Conservation (phyloP, 2,113 vertebrate species). For the Connochaetes taurinus region DNA sequence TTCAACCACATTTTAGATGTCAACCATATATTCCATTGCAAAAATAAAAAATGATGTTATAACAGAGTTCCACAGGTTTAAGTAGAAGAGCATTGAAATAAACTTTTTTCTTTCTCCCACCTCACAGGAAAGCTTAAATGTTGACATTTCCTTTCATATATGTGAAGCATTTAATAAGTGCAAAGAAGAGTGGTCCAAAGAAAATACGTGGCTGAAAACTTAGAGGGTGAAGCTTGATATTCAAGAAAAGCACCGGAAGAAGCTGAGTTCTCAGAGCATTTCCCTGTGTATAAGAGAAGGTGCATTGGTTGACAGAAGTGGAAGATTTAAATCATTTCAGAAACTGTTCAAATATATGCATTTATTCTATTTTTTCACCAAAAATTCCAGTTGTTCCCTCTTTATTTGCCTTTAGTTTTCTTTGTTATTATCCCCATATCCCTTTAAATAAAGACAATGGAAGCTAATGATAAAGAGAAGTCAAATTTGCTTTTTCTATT, state of each 20-base stretch:
- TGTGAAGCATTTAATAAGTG: conserved; percentile 7
- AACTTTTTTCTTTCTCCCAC: neutral
- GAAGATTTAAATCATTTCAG: neutral
- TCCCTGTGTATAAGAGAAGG: neutral
- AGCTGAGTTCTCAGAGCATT: neutral
- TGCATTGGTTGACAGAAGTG: no score
- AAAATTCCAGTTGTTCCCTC: neutral
- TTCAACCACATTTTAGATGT: neutral
- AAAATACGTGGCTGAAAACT: conserved; percentile 25
- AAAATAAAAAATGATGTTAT: neutral
- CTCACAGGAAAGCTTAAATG: neutral
- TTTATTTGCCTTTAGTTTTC: neutral
- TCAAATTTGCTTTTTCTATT: neutral
- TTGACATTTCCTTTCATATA: conserved; percentile 25
- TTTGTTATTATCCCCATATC: neutral
- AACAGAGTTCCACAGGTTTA: neutral
- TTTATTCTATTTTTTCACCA: neutral
- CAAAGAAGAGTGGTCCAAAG: conserved; percentile 31
- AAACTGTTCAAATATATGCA: neutral
- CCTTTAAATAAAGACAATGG: neutral
- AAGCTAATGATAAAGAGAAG: neutral
- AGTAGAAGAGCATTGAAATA: conserved; percentile 10
- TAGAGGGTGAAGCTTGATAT: conserved; percentile 13
- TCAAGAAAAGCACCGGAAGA: conserved; percentile 15
- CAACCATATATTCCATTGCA: neutral